Percentiles rank a stretch among this genome's conserved stretches.
Conservation (phyloP, 2,888 invertebrate species). For the Boloria selene region DNA sequence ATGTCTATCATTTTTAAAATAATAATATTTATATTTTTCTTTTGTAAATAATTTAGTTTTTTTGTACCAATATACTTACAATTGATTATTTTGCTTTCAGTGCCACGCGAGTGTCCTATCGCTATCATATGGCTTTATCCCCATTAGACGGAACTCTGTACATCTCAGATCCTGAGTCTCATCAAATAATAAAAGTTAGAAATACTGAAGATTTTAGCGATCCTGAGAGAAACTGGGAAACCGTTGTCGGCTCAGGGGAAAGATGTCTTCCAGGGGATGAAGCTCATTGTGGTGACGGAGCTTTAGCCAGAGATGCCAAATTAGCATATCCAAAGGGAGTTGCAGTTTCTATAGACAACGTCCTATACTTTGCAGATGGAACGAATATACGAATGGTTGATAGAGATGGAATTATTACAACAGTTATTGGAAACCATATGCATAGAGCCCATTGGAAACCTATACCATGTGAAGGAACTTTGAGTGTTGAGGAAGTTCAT, state of each 20-base stretch:
- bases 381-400: conserved; percentile 97
- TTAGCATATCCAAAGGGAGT: conserved; percentile 98
- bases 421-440: conserved; percentile 95
- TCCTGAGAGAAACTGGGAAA: conserved; percentile 96
- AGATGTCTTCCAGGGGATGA: conserved; percentile 96
- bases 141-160: conserved; percentile 96
- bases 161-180: conserved; percentile 97
- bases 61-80: too few species aligned
- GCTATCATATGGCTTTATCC: conserved; percentile 97
- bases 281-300: conserved; percentile 98
- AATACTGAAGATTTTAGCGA: conserved; percentile 91
- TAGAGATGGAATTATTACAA: conserved; percentile 94
- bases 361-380: conserved; percentile 97
- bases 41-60: too few species aligned
- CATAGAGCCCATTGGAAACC: conserved; percentile 97
- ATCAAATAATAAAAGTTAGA: conserved; percentile 94
- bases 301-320: conserved; percentile 94
- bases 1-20: too few species aligned
- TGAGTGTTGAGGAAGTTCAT: conserved; percentile 96
- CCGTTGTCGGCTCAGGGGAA: conserved; percentile 96
- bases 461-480: conserved; percentile 94
- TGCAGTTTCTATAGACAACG: conserved; percentile 95
- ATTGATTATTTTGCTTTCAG: conserved; percentile 72
- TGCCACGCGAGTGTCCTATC: conserved; percentile 95
- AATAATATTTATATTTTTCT: too few species aligned